Evolutionary conservation across 2,113 vertebrate genomes (phyloP), one percentile per base, ranked within the genome.

Genomic region (Coturnix japonica): DNA sequence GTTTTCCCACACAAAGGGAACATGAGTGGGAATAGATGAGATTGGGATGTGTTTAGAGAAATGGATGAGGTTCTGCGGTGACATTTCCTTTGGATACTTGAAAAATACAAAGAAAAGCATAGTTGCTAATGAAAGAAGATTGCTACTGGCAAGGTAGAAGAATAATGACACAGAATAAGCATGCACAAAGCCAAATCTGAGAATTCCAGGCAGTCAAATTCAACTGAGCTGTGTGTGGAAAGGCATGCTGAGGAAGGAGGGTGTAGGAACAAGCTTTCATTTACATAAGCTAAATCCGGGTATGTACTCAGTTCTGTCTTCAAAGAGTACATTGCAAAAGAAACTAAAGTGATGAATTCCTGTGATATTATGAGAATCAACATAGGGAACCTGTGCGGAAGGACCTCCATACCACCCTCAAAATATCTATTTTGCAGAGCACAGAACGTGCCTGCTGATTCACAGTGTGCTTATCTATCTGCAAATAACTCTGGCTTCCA

Each of bases 131-230:
- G 26, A 43, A 31, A 22, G n/a, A 14, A 72, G 20, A 13, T 26
- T 72, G 28, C 16, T 59, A 19, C 5, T 3, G 26, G 8, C 59
- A 41, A 57, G 9, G 3, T 23, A 9, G 13, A 21, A 41, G 44
- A 54, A 43, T 5, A 71, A n/a, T 0, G 1, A 37, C 54, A 74
- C 28, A 25, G 33, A 53, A 6, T 8, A 5, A 16, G 16, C 28
- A 69, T 1, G 1, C 10, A 39, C 33, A 18, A 22, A 57, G 26
- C 18, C 14, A 1, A 13, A 0, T 2, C 49, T 11, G 16, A 66
- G 19, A 33, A 8, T 4, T 16, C n/a, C 51, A 37, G 26, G 15
- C 39, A 46, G 6, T 5, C 2, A 35, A 51, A 18, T 51, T 15
- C 69, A 37, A 8, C 47, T 8, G 1, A 64, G 19, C 31, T 37